Evolutionary conservation across 2,113 vertebrate genomes (phyloP), one percentile per base, ranked within the genome.

Genomic region (Epinephelus lanceolatus): DNA sequence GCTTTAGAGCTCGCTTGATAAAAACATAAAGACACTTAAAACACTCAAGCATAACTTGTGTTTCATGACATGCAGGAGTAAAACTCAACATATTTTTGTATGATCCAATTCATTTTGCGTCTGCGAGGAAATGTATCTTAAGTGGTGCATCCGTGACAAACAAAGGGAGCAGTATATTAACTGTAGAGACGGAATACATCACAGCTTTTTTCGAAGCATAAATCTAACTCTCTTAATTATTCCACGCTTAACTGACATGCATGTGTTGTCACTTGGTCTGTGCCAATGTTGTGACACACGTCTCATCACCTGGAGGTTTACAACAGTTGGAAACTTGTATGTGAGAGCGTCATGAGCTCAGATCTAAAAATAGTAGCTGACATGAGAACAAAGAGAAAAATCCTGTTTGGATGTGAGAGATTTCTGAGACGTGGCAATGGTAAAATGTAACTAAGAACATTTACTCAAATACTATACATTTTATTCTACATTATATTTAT

Each of bases 11-110:
- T 25, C 23, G 19, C 13, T 67, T 66, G 55, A 79, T 71, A 47
- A 82, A 82, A 65, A 74, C 47, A 1, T 42, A n/a, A 76, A 69
- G 15, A 75, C 53, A 23, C 15, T 69, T 40, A 68, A 69, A 76
- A 55, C 19, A 4, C 49, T 57, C 19, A 18, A 6, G 6, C 53
- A 7, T 25, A 11, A 40, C 13, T 27, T 0, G 14, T 55, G 45
- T 55, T 53, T 37, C 33, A 2, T n/a, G 23, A 60, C 2, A 0
- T 10, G 15, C 66, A 49, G 19, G 13, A 51, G 30, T 52, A 15
- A 45, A 42, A 56, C 15, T 17, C 19, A 8, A 37, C 30, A 6
- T 30, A 5, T 37, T 67, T 27, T 33, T 23, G 4, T 17, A 45
- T 40, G 37, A 57, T 40, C 27, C 15, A 27, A 15, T 27, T 63